Evolutionary conservation across 2,113 vertebrate species (phyloP).

Genomic region (Eolophus roseicapilla): DNA sequence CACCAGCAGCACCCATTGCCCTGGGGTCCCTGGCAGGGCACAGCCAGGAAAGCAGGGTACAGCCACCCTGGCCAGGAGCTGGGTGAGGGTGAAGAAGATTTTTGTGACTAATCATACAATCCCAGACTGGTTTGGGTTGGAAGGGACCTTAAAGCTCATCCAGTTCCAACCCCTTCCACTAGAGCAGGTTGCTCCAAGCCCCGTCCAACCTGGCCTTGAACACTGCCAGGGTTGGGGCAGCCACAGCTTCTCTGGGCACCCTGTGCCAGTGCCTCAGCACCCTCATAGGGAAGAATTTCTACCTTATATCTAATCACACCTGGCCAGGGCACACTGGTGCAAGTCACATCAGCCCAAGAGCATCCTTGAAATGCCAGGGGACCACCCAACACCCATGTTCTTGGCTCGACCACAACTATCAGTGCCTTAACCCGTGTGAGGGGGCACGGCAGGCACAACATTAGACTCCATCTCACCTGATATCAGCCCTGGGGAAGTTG

Average conservation of each 20-base stretch:
- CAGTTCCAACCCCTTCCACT: background rate
- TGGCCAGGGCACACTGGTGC: background rate
- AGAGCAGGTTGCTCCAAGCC: background rate
- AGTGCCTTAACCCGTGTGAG: background rate
- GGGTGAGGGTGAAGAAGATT: background rate
- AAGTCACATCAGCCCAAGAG: background rate
- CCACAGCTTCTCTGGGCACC: background rate
- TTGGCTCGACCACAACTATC: rapidly evolving
- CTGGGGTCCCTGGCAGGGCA: background rate
- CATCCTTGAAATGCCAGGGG: background rate
- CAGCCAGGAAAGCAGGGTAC: background rate
- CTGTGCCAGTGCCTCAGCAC: background rate
- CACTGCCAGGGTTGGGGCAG: background rate
- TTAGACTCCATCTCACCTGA: background rate
- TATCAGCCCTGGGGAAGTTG: background rate
- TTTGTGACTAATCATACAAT: background rate
- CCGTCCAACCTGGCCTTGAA: no score
- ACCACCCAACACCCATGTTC: background rate
- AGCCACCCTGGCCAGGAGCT: background rate
- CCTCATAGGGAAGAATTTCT: background rate
- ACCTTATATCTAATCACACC: background rate
- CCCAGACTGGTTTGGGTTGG: background rate
- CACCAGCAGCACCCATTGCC: rapidly evolving
- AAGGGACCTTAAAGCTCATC: background rate
- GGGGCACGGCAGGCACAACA: background rate